These are phyloP conservation scores for Tetragonula clypearis DNA, from an alignment of 1,140 invertebrate species.

Conservation along the genomic window DNA sequence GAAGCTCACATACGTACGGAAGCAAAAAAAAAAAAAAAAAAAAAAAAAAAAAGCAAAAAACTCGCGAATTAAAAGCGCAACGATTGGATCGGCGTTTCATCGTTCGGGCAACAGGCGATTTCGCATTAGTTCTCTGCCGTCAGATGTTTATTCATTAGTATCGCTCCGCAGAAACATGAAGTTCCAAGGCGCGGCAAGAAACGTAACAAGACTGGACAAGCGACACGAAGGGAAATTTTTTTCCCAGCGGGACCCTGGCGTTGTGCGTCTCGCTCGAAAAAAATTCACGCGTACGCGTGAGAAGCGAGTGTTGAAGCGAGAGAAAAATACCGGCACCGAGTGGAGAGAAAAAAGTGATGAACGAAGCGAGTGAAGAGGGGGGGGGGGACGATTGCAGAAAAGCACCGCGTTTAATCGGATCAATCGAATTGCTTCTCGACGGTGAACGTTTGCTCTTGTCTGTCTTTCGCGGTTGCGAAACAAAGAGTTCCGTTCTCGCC, in stretches of 20 bases:
- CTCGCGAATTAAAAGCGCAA: neutral
- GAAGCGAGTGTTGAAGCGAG: neutral
- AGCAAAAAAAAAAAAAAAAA: too few relatives aligned
- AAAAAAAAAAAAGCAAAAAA: neutral
- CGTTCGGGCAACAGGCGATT: neutral
- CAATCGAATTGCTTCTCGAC: constrained; percentile 57
- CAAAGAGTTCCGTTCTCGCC: constrained; percentile 57
- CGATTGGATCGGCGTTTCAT: too few relatives aligned
- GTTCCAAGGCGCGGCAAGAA: constrained; percentile 16
- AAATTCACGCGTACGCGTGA: too few relatives aligned
- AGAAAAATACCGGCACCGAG: neutral
- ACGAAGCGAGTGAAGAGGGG: neutral
- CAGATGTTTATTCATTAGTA: constrained; percentile 25
- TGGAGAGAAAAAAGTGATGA: neutral
- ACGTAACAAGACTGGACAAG: constrained; percentile 47
- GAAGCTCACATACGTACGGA: neutral
- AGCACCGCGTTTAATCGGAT: constrained; percentile 62
- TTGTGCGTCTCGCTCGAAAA: too few relatives aligned
- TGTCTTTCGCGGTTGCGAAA: constrained; percentile 52
- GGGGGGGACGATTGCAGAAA: constrained; percentile 48
- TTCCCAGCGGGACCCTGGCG: too few relatives aligned
- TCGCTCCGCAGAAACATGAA: neutral
- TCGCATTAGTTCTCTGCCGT: neutral
- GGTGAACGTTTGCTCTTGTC: constrained; percentile 17
- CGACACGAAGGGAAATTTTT: neutral